Percentiles rank a stretch among this genome's conserved stretches.
phyloP scores from a whole-genome alignment of 2,797 vertebrate species.

The Pangasius djambal region DNA sequence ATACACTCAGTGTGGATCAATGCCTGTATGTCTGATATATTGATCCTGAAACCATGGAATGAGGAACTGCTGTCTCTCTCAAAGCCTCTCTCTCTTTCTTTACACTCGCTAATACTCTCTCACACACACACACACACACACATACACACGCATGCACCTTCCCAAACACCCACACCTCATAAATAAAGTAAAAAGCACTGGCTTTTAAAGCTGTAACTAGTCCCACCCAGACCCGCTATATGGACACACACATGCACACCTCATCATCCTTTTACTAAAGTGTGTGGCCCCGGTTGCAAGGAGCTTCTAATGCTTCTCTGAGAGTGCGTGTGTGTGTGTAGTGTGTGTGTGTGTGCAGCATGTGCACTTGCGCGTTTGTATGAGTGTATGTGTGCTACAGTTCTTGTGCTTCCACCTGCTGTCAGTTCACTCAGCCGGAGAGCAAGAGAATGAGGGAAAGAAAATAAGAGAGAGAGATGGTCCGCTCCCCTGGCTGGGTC shows the following conservation, averaged over 20 bases:
- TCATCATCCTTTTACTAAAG: conserved; percentile 34
- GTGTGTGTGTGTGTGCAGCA: conserved; percentile 5
- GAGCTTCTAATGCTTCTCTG: conserved; percentile 21
- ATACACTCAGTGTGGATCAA: conserved; percentile 48
- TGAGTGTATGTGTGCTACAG: conserved; percentile 32
- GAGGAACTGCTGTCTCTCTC: conserved; percentile 41
- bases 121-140: background rate
- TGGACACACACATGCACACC: conserved; percentile 16
- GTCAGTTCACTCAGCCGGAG: conserved; percentile 48
- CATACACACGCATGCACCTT: background rate
- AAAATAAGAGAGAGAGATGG: conserved; percentile 41
- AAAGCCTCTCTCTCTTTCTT: background rate
- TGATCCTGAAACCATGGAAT: conserved; percentile 52
- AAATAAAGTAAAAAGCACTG: conserved; percentile 53
- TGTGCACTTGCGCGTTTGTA: conserved; percentile 5
- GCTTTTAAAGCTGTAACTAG: conserved; percentile 30
- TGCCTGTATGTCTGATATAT: conserved; percentile 57
- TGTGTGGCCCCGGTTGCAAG: conserved; percentile 27
- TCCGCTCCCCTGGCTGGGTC: conserved; percentile 52
- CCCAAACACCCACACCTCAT: conserved; percentile 41
- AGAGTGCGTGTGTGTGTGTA: conserved; percentile 22
- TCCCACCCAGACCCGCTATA: conserved; percentile 28
- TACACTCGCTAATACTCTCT: background rate
- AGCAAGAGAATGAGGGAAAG: conserved; percentile 11
- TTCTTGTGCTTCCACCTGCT: conserved; percentile 53